These are phyloP conservation scores for Eucidaris tribuloides DNA, from an alignment of 35 echinoderm and acorn worm genomes.

Conservation along the genomic window DNA sequence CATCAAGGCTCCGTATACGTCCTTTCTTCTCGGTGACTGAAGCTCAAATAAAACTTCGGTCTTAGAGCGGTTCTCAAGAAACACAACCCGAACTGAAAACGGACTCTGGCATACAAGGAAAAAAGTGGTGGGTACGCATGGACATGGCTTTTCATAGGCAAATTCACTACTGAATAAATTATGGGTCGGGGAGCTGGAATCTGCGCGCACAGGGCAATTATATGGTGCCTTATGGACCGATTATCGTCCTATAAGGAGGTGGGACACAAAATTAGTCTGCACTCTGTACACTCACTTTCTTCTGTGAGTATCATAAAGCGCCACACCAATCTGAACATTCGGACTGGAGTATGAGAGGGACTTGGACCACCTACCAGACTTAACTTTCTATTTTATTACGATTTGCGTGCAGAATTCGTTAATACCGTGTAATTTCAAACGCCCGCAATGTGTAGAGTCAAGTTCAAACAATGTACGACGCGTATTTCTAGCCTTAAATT, in stretches of 20 bases:
- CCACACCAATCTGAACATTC: not conserved
- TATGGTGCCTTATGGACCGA: not conserved
- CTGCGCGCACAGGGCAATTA: constrained; percentile 9
- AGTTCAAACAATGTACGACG: too few relatives aligned
- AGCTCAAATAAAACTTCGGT: not conserved
- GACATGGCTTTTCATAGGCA: constrained; percentile 20
- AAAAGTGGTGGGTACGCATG: not conserved
- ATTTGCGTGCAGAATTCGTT: too few relatives aligned
- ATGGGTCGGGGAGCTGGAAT: not conserved
- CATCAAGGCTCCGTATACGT: not conserved
- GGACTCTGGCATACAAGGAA: not conserved
- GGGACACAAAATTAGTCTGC: too few relatives aligned
- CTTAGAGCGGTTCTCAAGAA: not conserved
- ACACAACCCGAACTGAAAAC: not conserved
- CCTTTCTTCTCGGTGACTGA: constrained; percentile 1
- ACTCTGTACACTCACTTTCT: too few relatives aligned
- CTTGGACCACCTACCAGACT: not conserved
- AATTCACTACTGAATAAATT: constrained; percentile 21
- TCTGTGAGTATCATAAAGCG: too few relatives aligned
- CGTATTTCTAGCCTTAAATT: constrained; percentile 2
- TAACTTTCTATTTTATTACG: not conserved
- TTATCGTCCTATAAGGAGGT: not conserved
- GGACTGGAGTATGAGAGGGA: not conserved
- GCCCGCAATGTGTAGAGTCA: too few relatives aligned
- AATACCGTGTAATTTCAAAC: too few relatives aligned